Percentiles rank a stretch among this genome's conserved stretches.
These are phyloP conservation scores for Nylanderia fulva DNA, from an alignment of 1,140 invertebrate genomes.

Conservation along the genomic window DNA sequence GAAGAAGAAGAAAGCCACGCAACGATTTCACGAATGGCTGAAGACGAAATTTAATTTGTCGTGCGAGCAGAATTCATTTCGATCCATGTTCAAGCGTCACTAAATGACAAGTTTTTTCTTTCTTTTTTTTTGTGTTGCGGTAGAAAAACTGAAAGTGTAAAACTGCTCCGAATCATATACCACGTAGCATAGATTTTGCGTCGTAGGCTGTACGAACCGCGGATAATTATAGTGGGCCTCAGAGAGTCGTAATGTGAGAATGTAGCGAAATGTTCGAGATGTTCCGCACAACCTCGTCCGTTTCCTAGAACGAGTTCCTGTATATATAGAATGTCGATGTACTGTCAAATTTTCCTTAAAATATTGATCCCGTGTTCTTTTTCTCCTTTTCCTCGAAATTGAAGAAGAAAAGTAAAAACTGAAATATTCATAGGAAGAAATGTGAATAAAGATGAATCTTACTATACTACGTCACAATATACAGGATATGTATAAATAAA, in stretches of 20 bases:
- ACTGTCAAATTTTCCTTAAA: neutral
- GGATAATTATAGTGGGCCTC: slow-evolving; percentile 4
- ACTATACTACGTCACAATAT: slow-evolving; percentile 80
- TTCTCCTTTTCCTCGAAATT: neutral
- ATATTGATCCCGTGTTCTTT: slow-evolving; percentile 3
- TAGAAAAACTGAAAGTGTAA: slow-evolving; percentile 16
- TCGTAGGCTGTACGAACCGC: neutral
- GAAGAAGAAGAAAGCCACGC: too few species aligned
- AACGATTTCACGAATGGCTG: slow-evolving; percentile 7
- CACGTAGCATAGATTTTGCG: too few species aligned
- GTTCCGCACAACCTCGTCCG: neutral
- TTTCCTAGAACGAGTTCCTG: neutral
- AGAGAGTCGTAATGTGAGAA: neutral
- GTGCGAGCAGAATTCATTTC: slow-evolving; percentile 2
- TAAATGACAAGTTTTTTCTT: too few species aligned
- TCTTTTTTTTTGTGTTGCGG: neutral
- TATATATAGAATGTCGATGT: neutral
- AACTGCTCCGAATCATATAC: neutral
- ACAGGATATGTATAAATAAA: slow-evolving; percentile 87
- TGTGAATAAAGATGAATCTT: neutral
- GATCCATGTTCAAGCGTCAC: neutral
- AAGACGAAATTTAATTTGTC: slow-evolving; percentile 13
- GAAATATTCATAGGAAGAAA: slow-evolving; percentile 24
- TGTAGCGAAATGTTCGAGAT: slow-evolving; percentile 4
- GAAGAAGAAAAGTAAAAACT: slow-evolving; percentile 39